Evolutionary conservation across 1,140 invertebrate genomes (phyloP), one percentile per base, ranked within the genome.

Genomic region (Triops longicaudatus): DNA sequence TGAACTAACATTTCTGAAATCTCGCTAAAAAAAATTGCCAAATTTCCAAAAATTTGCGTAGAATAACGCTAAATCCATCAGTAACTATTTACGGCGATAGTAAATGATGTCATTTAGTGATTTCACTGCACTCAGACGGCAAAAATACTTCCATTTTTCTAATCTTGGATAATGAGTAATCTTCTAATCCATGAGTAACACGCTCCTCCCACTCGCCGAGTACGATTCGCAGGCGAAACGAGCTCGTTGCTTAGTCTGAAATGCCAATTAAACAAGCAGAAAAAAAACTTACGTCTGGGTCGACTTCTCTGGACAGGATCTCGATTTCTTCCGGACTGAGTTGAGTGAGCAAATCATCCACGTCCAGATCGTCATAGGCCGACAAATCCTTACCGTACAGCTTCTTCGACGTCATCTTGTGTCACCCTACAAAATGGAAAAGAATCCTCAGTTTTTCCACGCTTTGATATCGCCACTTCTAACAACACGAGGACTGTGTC

Each of bases 271-370:
- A n/a, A n/a, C n/a, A n/a, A n/a, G n/a, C n/a, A 63, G 22, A 78
- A 43, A 73, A 37, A 42, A n/a, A 79, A 80, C 94, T 96, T 88
- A 98, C 97, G 89, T 99, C 97, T 80, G 98, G 97, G 88, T 99
- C 98, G 78, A 99, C 96, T 90, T 99, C 97, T 86, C 95, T 96
- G 81, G 96, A 96, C 78, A 99, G 88, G 84, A 98, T 94, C 81
- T 96, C 96, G 74, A 99, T 91, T 87, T 99, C 98, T 84, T 98
- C 97, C 17, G 92, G 89, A 77, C 96, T 93, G 73, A 99, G 88
- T 83, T 98, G 95, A 50, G 93, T 88, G 80, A 99, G 86, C n/a
- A 99, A 86, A 81, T 96, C 93, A 84, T 99, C 98, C 77, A 99
- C 93, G 85, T 99, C 96, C 81, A 98, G 90, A 84, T 98, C 95